Evolutionary conservation across 2,888 invertebrate genomes (phyloP).

Genomic region (Melitaea athalia): DNA sequence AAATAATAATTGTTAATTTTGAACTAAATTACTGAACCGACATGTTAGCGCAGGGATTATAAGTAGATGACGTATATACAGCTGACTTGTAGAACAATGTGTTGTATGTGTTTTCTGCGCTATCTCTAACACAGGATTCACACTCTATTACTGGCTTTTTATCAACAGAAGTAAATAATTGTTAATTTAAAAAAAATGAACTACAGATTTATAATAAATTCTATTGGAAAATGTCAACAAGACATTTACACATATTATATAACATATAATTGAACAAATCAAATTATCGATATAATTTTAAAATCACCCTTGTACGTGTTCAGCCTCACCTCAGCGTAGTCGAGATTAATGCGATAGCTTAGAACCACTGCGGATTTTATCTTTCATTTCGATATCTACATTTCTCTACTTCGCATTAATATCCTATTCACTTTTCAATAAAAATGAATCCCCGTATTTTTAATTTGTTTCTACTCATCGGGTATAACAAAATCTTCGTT

Average conservation of each 20-base stretch:
- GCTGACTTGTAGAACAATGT: no score
- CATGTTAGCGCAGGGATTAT: no score
- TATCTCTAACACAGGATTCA: no score
- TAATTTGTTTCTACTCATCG: neutral
- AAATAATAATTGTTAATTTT: no score
- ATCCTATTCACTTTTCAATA: neutral
- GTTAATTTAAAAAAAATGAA: no score
- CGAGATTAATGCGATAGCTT: constrained; percentile 8
- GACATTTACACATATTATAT: neutral
- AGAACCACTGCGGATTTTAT: constrained; percentile 5
- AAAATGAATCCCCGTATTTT: neutral
- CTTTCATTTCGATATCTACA: constrained; percentile 7
- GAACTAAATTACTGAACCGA: no score
- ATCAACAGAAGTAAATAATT: no score
- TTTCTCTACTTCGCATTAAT: neutral
- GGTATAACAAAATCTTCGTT: neutral
- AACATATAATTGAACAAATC: neutral
- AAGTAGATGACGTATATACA: no score
- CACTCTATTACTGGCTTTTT: no score
- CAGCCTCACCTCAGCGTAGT: neutral
- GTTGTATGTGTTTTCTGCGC: no score
- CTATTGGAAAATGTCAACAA: neutral
- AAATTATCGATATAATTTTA: constrained; percentile 8
- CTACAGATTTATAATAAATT: neutral
- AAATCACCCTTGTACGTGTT: neutral